These are phyloP conservation scores for Lampris incognitus DNA, from an alignment of 2,113 vertebrate species.

Conservation along the genomic window DNA sequence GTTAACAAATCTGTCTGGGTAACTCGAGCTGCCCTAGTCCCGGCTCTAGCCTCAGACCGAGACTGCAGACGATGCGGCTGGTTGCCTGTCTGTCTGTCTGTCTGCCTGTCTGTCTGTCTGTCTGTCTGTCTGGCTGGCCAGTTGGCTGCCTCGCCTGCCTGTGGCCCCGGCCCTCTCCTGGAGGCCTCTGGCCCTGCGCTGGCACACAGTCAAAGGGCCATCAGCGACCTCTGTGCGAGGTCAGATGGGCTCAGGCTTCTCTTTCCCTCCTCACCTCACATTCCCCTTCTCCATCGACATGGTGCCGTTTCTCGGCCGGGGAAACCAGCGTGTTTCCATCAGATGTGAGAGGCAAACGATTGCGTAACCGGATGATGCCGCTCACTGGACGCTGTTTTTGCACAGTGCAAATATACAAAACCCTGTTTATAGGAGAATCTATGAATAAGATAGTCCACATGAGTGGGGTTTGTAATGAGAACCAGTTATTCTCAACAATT, in stretches of 20 bases:
- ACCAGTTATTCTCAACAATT: no score
- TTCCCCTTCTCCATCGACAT: neutral
- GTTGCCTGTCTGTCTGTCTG: constrained; percentile 77
- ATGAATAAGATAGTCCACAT: no score
- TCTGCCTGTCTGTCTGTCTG: constrained; percentile 65
- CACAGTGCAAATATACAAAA: no score
- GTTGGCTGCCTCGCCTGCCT: constrained; percentile 10
- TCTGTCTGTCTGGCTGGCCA: neutral
- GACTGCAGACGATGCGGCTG: constrained; percentile 75
- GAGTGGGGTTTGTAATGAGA: no score
- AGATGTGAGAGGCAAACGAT: no score
- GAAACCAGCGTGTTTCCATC: neutral
- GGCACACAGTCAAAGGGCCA: constrained; percentile 70
- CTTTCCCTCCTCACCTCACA: constrained; percentile 29
- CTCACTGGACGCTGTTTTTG: no score
- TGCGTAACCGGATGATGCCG: no score
- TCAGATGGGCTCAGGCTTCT: constrained; percentile 61
- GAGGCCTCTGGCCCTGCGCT: constrained; percentile 54
- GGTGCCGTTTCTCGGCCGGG: no score
- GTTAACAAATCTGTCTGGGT: constrained; percentile 87
- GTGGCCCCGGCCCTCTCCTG: constrained; percentile 32
- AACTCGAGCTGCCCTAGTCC: constrained; percentile 82
- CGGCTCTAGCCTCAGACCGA: constrained; percentile 70
- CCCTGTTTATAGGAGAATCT: no score
- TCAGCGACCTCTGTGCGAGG: constrained; percentile 71